Evolutionary conservation across 2,797 vertebrate species (phyloP).

Genomic region (Arnoldichthys spilopterus): DNA sequence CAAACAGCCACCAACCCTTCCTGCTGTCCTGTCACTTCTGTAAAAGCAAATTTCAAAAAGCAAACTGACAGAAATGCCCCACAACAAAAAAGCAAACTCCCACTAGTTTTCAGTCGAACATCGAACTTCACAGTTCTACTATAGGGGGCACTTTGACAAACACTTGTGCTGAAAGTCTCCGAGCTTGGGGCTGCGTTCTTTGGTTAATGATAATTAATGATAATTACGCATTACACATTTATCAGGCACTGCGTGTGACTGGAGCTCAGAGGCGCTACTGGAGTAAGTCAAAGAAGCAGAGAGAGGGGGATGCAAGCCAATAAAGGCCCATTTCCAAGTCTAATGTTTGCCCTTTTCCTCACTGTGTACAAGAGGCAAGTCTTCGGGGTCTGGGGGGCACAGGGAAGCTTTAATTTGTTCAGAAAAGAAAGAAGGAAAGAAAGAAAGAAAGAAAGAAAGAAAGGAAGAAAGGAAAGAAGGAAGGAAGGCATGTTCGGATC

Average conservation of each 20-base stretch:
- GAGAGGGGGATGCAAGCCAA: slow-evolving; percentile 29
- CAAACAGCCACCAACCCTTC: slow-evolving; percentile 4
- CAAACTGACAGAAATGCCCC: not conserved
- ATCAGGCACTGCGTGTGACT: slow-evolving; percentile 54
- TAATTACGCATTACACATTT: slow-evolving; percentile 64
- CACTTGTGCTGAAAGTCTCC: slow-evolving; percentile 49
- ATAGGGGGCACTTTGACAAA: slow-evolving; percentile 37
- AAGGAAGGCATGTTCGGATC: slow-evolving; percentile 16
- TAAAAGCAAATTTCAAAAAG: slow-evolving; percentile 11
- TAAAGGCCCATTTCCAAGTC: slow-evolving; percentile 54
- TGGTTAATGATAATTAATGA: slow-evolving; percentile 64
- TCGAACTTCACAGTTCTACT: slow-evolving; percentile 37
- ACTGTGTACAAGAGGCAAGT: slow-evolving; percentile 14
- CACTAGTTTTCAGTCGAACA: slow-evolving; percentile 33
- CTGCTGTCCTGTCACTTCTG: slow-evolving; percentile 37
- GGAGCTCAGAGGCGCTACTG: slow-evolving; percentile 50
- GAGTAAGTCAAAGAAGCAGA: slow-evolving; percentile 41
- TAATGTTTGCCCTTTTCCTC: slow-evolving; percentile 49
- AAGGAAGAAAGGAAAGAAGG: not conserved
- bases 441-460: not conserved
- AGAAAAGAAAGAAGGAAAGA: not conserved
- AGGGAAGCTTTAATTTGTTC: slow-evolving; percentile 2
- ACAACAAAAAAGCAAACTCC: not conserved
- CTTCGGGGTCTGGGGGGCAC: slow-evolving; percentile 18
- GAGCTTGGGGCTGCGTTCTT: slow-evolving; percentile 52